Percentiles rank a stretch among this genome's conserved stretches.
phyloP scores from a whole-genome alignment of 1,140 invertebrate genomes.

The Zophobas morio region DNA sequence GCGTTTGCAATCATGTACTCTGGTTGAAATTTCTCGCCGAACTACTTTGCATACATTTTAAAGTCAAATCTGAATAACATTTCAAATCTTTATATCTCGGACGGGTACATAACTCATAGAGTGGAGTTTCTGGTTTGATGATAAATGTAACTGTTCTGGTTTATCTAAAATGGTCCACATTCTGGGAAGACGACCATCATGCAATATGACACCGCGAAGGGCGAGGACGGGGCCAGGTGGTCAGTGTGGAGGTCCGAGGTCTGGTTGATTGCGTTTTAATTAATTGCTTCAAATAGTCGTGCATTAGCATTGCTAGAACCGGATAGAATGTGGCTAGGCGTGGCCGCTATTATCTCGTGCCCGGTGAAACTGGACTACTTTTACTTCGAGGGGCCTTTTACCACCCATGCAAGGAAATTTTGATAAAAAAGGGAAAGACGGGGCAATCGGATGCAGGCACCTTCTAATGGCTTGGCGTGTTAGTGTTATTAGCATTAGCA shows the following conservation, averaged over 20 bases:
- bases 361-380: constrained; percentile 49
- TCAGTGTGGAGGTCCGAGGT: neutral
- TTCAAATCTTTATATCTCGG: constrained; percentile 4
- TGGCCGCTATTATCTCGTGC: constrained; percentile 37
- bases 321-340: constrained; percentile 43
- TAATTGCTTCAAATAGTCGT: constrained; percentile 28
- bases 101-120: constrained; percentile 7
- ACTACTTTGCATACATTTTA: constrained; percentile 16
- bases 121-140: constrained; percentile 11
- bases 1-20: neutral
- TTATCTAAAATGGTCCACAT: constrained; percentile 13
- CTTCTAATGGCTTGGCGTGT: too few relatives aligned
- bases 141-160: constrained; percentile 8
- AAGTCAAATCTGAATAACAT: constrained; percentile 2
- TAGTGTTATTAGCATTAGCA: too few relatives aligned
- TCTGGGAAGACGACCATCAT: neutral
- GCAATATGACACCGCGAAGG: constrained; percentile 3
- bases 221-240: constrained; percentile 2
- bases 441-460: neutral
- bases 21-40: neutral
- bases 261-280: constrained; percentile 15
- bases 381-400: constrained; percentile 42
- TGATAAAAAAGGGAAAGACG: constrained; percentile 1
- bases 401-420: constrained; percentile 11
- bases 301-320: constrained; percentile 25